Evolutionary conservation across 2,797 vertebrate genomes (phyloP), one percentile per base, ranked within the genome.

Genomic region (Amblyraja radiata): DNA sequence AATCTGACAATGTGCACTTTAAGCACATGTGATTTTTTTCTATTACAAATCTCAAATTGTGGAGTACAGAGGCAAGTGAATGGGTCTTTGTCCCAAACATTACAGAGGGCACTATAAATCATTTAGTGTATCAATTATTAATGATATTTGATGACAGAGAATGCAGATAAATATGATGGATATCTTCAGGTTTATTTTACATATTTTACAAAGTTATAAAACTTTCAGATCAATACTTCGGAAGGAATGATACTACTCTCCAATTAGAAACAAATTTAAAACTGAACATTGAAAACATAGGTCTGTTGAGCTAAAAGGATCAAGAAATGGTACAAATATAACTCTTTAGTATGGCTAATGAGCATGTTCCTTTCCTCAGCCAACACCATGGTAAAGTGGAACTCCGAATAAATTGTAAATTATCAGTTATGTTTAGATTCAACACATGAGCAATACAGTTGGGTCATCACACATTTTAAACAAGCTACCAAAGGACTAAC

Each of bases 181-280:
- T 92, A 92, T 92, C 58, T 92, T 92, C 63, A 36, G 90, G 39
- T 54, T 92, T 74, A 92, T 74, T 92, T 92, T 54, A 92, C 65
- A 88, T 92, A 92, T 76, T 92, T 92, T 92, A 92, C 71, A 92
- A 92, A 92, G 71, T 92, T 92, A 92, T 76, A 92, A 92, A 92
- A 92, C 90, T 74, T 68, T 74, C 36, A 76, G 71, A 11, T 92
- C 65, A 92, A 25, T 90, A 90, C 68, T 90, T 90, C 73, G 23
- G 68, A 39, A 90, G 68, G 88, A 90, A 90, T 76, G 71, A 76
- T 76, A n/a, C n/a, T 68, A 88, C 25, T 92, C 46, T 25, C 90
- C 39, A 74, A 74, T 92, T 71, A 74, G 71, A 92, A 92, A 92
- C 21, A 73, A 76, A 28, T 76, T 74, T 74, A 23, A 92, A 92